Percentiles rank a stretch among this genome's conserved stretches.
These are phyloP conservation scores for Holothuria scabra DNA, from an alignment of 53 echinoderm and acorn worm genomes.

Conservation along the genomic window DNA sequence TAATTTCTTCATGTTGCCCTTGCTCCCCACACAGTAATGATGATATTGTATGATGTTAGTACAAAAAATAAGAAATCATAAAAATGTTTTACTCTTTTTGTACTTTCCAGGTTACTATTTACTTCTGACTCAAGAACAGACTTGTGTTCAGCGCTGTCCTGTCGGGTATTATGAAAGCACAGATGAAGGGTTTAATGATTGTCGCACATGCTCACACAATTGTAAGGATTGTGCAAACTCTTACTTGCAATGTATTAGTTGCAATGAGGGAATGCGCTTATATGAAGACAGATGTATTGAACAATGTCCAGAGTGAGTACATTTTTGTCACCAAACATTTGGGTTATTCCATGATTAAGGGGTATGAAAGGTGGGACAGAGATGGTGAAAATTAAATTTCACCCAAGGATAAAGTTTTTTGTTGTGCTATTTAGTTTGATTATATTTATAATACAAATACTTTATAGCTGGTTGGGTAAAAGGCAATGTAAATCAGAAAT, in stretches of 20 bases:
- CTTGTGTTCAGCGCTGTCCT: constrained; percentile 70
- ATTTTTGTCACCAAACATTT: too few relatives aligned
- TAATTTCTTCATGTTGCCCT: too few relatives aligned
- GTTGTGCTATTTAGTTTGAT: too few relatives aligned
- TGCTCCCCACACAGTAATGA: background rate
- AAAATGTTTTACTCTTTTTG: too few relatives aligned
- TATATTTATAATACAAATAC: too few relatives aligned
- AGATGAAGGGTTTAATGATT: constrained; percentile 67
- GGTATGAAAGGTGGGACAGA: too few relatives aligned
- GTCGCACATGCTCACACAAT: constrained; percentile 83
- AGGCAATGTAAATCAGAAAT: too few relatives aligned
- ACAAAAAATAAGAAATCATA: background rate
- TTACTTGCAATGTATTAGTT: constrained; percentile 86
- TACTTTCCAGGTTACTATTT: constrained; percentile 58
- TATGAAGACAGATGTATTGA: constrained; percentile 71
- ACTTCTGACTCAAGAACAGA: constrained; percentile 59
- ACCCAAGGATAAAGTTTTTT: too few relatives aligned
- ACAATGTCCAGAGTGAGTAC: constrained; percentile 75
- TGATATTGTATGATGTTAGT: too few relatives aligned
- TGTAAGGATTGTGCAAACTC: constrained; percentile 74
- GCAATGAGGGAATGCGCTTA: constrained; percentile 63
- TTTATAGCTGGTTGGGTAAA: too few relatives aligned
- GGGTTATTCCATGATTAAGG: too few relatives aligned
- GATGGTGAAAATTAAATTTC: too few relatives aligned
- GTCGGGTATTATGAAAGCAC: constrained; percentile 78